These are phyloP conservation scores for Porites lutea DNA, from an alignment of 64 coral and sea anemone species.

Conservation along the genomic window DNA sequence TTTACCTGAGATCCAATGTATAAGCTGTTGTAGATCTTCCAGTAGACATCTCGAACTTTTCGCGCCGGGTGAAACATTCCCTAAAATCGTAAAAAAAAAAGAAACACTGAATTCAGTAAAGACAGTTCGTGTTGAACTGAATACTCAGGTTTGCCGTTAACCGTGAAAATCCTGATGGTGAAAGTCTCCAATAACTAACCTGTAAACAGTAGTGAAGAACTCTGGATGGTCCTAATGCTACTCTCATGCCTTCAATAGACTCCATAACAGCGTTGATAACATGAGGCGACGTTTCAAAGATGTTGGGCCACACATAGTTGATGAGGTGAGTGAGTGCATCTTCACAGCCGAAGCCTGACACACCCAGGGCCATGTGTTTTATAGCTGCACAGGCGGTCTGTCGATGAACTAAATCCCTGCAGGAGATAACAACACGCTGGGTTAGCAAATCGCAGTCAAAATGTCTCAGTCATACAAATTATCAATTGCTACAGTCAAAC, in stretches of 20 bases:
- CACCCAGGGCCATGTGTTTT: constrained; percentile 98
- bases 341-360: constrained; percentile 98
- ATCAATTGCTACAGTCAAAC: too few relatives aligned
- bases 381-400: constrained; percentile 98
- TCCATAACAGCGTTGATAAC: constrained; percentile 98
- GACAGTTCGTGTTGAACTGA: too few relatives aligned
- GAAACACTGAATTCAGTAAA: too few relatives aligned
- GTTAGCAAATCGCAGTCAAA: too few relatives aligned
- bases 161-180: too few relatives aligned
- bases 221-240: constrained; percentile 87
- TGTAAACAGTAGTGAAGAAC: constrained; percentile 95
- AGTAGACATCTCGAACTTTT: constrained; percentile 99
- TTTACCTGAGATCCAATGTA: constrained; percentile 98
- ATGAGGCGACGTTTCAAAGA: constrained; percentile 98
- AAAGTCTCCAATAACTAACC: constrained; percentile 34
- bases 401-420: constrained; percentile 93
- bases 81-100: constrained; percentile 17
- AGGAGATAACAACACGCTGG: neutral
- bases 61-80: constrained; percentile 97
- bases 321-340: constrained; percentile 95
- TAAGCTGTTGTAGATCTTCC: constrained; percentile 99
- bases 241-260: constrained; percentile 93
- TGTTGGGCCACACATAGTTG: constrained; percentile 99
- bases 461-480: too few relatives aligned
- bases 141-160: too few relatives aligned